Percentiles rank a stretch among this genome's conserved stretches.
phyloP scores from a whole-genome alignment of 64 coral and sea anemone species.

The Stichodactyla helianthus region DNA sequence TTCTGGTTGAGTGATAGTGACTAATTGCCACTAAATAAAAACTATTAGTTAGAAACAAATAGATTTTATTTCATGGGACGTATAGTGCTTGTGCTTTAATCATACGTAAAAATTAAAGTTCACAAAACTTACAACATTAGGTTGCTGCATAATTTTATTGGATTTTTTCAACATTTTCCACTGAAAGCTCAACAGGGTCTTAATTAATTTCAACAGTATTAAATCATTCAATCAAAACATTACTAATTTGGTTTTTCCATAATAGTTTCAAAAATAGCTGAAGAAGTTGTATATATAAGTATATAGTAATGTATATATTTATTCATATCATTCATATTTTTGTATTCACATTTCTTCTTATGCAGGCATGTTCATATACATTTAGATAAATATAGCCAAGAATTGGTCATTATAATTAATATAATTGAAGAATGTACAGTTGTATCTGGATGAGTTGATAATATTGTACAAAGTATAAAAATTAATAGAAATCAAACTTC shows the following conservation, averaged over 20 bases:
- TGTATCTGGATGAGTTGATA: background rate
- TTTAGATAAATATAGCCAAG: constrained; percentile 7
- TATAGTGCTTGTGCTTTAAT: no score
- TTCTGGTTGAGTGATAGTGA: no score
- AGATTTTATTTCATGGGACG: no score
- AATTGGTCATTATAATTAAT: background rate
- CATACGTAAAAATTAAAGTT: no score
- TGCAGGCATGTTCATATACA: background rate
- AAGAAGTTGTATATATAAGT: background rate
- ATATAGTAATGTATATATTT: background rate
- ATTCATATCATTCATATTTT: background rate
- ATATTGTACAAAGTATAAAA: background rate
- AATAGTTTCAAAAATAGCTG: constrained; percentile 15
- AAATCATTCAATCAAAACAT: background rate
- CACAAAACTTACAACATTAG: no score
- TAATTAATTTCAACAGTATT: background rate
- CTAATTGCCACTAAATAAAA: no score
- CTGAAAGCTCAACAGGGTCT: background rate
- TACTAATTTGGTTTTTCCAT: background rate
- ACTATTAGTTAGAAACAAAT: no score
- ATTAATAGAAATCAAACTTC: background rate
- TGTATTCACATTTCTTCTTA: background rate
- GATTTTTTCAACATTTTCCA: background rate
- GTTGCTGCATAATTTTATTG: background rate
- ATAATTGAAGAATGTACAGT: constrained; percentile 1